Conservation (phyloP, 1,140 invertebrate genomes). For the Sarcophaga bullata region DNA sequence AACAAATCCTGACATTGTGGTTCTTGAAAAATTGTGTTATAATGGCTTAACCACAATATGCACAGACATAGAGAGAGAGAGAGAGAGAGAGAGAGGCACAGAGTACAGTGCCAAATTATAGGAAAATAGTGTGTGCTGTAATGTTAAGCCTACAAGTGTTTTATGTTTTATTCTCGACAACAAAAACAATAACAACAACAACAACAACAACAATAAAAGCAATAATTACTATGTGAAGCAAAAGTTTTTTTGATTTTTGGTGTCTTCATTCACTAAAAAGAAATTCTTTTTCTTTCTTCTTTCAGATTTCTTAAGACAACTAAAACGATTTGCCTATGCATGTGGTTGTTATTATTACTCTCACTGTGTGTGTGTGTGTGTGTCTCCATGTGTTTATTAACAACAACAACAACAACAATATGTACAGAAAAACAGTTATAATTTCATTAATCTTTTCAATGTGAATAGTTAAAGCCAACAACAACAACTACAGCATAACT, state of each 20-base stretch:
- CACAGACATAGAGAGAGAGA: too few species aligned
- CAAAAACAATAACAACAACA: too few species aligned
- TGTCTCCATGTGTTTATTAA: not conserved
- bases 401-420: constrained; percentile 12
- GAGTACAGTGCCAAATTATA: too few species aligned
- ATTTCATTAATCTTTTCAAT: constrained; percentile 39
- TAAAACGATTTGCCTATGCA: not conserved
- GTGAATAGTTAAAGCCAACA: constrained; percentile 26
- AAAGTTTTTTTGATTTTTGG: not conserved
- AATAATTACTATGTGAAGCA: not conserved
- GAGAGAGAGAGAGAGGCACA: too few species aligned
- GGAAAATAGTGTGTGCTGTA: not conserved
- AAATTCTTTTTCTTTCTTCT: not conserved
- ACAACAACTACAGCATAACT: constrained; percentile 1
- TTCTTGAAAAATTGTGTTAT: too few species aligned
- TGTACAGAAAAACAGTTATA: not conserved
- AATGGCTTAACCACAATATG: too few species aligned
- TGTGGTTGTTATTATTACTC: not conserved
- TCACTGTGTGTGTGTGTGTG: not conserved
- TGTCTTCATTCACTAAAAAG: constrained; percentile 33
- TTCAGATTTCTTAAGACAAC: too few species aligned
- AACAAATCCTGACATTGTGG: too few species aligned
- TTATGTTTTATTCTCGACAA: too few species aligned
- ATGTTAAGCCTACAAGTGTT: too few species aligned
- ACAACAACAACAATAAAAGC: too few species aligned